A percentile compares a stretch with the other conserved stretches of the same genome.
These are phyloP conservation scores for Telmatochromis brachygnathus DNA, from an alignment of 2,113 vertebrate genomes.

Conservation along the genomic window DNA sequence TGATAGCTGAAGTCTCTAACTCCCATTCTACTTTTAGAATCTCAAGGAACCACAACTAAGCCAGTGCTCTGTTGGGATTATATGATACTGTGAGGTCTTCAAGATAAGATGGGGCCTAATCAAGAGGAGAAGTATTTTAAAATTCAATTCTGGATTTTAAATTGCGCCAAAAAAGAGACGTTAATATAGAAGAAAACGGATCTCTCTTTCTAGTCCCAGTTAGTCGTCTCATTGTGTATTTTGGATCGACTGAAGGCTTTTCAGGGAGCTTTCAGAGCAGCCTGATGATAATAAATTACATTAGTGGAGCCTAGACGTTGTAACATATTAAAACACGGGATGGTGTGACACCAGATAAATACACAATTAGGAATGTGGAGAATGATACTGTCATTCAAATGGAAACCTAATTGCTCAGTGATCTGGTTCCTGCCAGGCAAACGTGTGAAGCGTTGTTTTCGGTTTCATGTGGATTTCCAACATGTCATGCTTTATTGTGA, in stretches of 20 bases:
- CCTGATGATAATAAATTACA: background rate
- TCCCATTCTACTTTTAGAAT: background rate
- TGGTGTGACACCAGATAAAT: background rate
- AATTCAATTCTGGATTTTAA: background rate
- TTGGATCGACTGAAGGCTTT: background rate
- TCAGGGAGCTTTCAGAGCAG: background rate
- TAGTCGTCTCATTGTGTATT: background rate
- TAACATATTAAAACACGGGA: background rate
- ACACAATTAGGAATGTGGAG: background rate
- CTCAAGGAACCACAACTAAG: background rate
- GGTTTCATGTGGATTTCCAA: constrained; percentile 59
- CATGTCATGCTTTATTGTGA: constrained; percentile 42
- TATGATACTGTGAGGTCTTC: background rate
- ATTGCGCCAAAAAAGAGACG: background rate
- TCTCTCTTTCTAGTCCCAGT: background rate
- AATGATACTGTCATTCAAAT: background rate
- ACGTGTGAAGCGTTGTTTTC: constrained; percentile 29
- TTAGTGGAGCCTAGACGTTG: background rate
- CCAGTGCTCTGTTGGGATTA: background rate
- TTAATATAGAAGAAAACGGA: background rate
- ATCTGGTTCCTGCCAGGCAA: background rate
- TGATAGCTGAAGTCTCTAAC: background rate
- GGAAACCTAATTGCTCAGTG: background rate
- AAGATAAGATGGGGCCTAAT: background rate
- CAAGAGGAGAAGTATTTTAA: background rate